A percentile compares a stretch with the other conserved stretches of the same genome.
Conservation (phyloP, 2,797 vertebrate genomes). For the Loris lydekkerianus region DNA sequence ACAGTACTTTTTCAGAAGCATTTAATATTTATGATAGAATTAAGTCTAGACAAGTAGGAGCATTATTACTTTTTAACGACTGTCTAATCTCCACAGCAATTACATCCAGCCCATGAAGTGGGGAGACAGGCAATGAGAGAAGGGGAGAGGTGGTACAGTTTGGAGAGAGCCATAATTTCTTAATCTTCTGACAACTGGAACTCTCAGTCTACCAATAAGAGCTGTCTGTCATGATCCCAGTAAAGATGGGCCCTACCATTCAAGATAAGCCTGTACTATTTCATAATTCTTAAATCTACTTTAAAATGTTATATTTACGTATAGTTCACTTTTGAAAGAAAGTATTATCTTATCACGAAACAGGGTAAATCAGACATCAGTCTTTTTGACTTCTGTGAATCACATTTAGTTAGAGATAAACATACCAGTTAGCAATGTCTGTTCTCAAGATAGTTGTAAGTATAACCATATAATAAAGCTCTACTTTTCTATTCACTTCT, state of each 20-base stretch:
- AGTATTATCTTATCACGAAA: conserved; percentile 37
- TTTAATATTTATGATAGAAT: conserved; percentile 24
- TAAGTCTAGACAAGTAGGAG: not conserved
- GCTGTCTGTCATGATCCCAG: not conserved
- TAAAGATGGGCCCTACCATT: not conserved
- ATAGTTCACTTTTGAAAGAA: conserved; percentile 58
- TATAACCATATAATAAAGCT: not conserved
- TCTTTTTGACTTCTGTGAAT: conserved; percentile 7
- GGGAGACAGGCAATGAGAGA: not conserved
- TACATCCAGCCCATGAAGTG: not conserved
- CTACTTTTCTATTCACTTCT: not conserved
- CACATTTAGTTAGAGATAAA: conserved; percentile 17
- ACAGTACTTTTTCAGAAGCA: conserved; percentile 22
- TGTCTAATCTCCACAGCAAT: not conserved
- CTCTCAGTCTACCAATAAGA: not conserved
- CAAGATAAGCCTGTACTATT: not conserved
- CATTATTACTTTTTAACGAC: not conserved
- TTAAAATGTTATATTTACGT: not conserved
- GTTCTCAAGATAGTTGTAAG: not conserved
- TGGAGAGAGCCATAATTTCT: not conserved
- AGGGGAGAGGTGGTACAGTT: not conserved
- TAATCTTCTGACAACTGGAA: not conserved
- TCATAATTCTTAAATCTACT: not conserved
- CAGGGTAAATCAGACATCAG: not conserved
- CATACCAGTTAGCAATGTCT: not conserved